Evolutionary conservation across 2,888 invertebrate species (phyloP), one percentile per base, ranked within the genome.

Genomic region (Pyralis farinalis): DNA sequence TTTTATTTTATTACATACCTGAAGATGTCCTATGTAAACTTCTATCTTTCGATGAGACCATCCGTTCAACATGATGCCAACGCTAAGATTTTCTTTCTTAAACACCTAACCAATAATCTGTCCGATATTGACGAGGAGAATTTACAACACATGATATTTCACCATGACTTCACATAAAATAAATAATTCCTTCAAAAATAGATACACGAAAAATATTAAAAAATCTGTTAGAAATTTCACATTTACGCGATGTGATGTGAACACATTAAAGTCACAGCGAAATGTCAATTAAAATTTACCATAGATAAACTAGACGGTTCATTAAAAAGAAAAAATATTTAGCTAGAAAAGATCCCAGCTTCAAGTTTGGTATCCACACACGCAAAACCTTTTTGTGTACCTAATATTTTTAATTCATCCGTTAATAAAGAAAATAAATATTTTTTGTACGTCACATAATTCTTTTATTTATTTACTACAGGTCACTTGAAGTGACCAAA

Each of bases 131-230:
- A 57, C 55, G 51, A 53, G 57, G 61, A 69, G 56, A 80, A 75
- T 79, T 85, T 79, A 79, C 53, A 71, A 74, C 77, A 84, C 88
- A 87, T 87, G 80, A 85, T 87, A 85, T 67, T 71, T 71, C 59
- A 78, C 76, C 86, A 88, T 86, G 72, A 69, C 76, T 65, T 53
- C 65, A 67, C 69, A 66, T 71, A 73, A 77, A 39, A 81, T 83
- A 88, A 85, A 88, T 63, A 82, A 83, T 85, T 80, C 79, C 79
- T 64, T 88, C 85, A 79, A 88, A 88, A 88, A 88, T 83, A 85
- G 77, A 85, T 61, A 60, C 69, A 82, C 74, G 81, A 85, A 84
- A 87, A 88, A 86, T 83, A 76, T 77, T 72, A 71, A 71, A 84
- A 86, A 85, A 83, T 71, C 61, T 63, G 76, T 77, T 83, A 76